Percentiles rank a stretch among this genome's conserved stretches.
These are phyloP conservation scores for Galerucella calmariensis DNA, from an alignment of 2,888 invertebrate genomes.

Conservation along the genomic window DNA sequence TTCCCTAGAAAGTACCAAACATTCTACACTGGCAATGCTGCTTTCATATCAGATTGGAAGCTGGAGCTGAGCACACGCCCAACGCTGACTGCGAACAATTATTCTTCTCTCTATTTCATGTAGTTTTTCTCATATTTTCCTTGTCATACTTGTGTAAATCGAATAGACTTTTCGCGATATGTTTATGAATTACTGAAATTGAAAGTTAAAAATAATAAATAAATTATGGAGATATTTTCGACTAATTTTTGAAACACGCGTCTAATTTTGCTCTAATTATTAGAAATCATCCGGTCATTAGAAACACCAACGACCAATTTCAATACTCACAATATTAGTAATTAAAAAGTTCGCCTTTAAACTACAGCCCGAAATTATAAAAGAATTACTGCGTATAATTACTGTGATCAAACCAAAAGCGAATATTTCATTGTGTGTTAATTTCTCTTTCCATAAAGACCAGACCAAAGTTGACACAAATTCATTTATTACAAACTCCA, in stretches of 20 bases:
- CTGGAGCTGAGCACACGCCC: too few relatives aligned
- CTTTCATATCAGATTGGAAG: too few relatives aligned
- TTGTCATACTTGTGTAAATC: too few relatives aligned
- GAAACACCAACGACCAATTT: neutral
- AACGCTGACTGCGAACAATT: too few relatives aligned
- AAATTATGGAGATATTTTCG: too few relatives aligned
- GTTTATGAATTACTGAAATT: too few relatives aligned
- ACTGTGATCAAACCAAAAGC: constrained; percentile 11
- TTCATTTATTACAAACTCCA: constrained; percentile 1
- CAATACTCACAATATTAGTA: neutral
- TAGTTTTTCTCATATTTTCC: too few relatives aligned
- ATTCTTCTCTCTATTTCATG: too few relatives aligned
- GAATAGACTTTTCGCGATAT: too few relatives aligned
- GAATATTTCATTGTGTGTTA: constrained; percentile 13
- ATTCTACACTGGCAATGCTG: too few relatives aligned
- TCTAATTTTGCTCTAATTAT: neutral
- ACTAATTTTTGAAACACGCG: neutral
- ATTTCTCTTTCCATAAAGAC: constrained; percentile 15
- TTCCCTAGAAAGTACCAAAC: too few relatives aligned
- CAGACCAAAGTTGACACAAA: constrained; percentile 7
- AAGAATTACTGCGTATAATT: constrained; percentile 9
- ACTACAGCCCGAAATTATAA: neutral
- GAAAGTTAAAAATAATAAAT: too few relatives aligned
- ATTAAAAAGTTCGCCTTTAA: neutral
- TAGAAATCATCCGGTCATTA: neutral